Evolutionary conservation across 2,888 invertebrate species (phyloP), one percentile per base, ranked within the genome.

Genomic region (Drosophila prostipennis): DNA sequence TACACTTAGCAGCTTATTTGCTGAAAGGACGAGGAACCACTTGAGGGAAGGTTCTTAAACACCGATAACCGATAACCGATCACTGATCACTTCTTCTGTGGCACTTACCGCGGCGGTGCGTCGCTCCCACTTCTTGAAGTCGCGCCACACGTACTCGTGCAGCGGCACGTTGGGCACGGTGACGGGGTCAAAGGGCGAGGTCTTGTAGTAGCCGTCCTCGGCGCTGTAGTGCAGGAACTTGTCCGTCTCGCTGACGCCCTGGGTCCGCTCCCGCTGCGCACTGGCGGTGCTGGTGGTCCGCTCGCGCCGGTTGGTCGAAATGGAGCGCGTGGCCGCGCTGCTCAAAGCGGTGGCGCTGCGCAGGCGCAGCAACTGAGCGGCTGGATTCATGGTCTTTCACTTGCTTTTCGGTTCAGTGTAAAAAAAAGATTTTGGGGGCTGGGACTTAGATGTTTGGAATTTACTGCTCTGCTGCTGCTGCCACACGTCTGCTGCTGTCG

Each of bases 111-210:
- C 77, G 37, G 94, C 93, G 6, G 94, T 94, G 75, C 93, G 93
- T 59, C 95, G 93, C 5, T 94, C 93, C 95, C 95, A 95, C 91
- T 93, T 94, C 19, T 94, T 93, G 53, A 95, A 82, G 84, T 94
- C 80, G 16, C 80, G 84, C 95, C 95, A 95, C 4, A 95, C 92
- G 72, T 93, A 94, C 77, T 95, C 94, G 58, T 94, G 92, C 55
- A 95, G 68, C 2, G 94, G 93, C 14, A 92, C 83, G 73, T 94
- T 93, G 0, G 94, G 93, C 7, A 72, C 42, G 11, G 92, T 91
- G 3, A 94, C 85, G 29, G 92, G 90, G n/a, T 93, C 93, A 72
- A 90, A 93, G 0, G 93, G 93, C 0, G 93, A 96, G 23, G 83
- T 89, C 73, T 87, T 89, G 54, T 89, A 89, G 68, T 87, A 91